Evolutionary conservation across 2,113 vertebrate genomes (phyloP), one percentile per base, ranked within the genome.

Genomic region (human): DNA sequence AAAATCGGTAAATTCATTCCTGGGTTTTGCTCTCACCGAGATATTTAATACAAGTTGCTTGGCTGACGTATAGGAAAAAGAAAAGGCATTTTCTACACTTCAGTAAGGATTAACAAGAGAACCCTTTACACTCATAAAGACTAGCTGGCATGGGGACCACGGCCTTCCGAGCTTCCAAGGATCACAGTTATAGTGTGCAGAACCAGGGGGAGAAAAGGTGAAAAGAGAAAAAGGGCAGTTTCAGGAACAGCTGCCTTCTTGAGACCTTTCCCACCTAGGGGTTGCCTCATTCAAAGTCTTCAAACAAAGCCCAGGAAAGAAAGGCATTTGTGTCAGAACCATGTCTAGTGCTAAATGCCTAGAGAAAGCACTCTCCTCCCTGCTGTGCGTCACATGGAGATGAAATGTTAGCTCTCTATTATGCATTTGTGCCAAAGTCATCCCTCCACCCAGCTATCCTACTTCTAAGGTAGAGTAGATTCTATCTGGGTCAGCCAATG

Each of bases 281-380:
- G 40, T 93, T 61, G 52, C 89, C 59, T 93, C 83, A 82, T 93
- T 94, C 97, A 96, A 48, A 95, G 92, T 93, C 78, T 97, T 96
- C 95, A 95, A 93, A 97, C 55, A 92, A 94, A 93, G 40, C 92
- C 87, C 61, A n/a, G 80, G 94, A 92, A 64, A 96, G 93, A 97
- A 97, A 97, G 90, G 35, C 87, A 23, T 66, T 92, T 91, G n/a
- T 86, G 85, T 93, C 59, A 92, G 96, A 96, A 81, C 66, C 96
- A 43, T 89, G 85, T 93, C 79, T 91, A 64, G 38, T 68, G 93
- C 80, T 93, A 48, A 93, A 81, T 68, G 79, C 66, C n/a, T 13
- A 73, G 59, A 96, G 96, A 95, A 93, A 95, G 81, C 23, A 1
- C 9, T 73, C 79, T 78, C 40, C 64, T 85, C 23, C 96, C 89